These are phyloP conservation scores for Glyphotaelius pellucidus DNA, from an alignment of 2,888 invertebrate species.

Conservation along the genomic window DNA sequence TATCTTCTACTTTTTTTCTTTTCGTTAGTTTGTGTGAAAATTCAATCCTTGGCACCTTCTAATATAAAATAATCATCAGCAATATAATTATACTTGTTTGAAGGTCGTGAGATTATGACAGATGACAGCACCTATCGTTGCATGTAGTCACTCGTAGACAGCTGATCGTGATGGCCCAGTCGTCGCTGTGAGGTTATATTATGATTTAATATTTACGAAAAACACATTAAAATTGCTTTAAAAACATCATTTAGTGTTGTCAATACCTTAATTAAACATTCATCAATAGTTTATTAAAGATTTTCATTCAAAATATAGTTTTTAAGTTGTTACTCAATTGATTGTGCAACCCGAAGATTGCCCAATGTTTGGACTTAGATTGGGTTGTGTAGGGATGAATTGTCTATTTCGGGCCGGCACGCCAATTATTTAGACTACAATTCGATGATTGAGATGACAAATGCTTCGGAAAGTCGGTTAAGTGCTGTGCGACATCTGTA, in stretches of 20 bases:
- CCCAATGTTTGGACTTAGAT: constrained; percentile 54
- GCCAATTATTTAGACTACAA: constrained; percentile 60
- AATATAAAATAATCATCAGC: not conserved
- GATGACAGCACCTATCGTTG: not conserved
- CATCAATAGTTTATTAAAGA: constrained; percentile 13
- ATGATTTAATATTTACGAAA: constrained; percentile 57
- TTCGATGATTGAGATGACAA: not conserved
- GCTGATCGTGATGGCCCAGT: constrained; percentile 59
- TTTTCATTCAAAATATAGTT: constrained; percentile 10
- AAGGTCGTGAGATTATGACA: not conserved
- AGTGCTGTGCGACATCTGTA: constrained; percentile 5
- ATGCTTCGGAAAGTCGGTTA: not conserved
- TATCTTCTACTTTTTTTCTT: not conserved
- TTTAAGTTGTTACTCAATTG: constrained; percentile 54
- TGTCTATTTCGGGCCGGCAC: constrained; percentile 55
- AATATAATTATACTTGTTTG: not conserved
- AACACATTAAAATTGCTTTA: not conserved
- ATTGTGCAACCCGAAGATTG: constrained; percentile 65
- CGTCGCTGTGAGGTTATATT: constrained; percentile 62
- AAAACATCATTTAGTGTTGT: not conserved
- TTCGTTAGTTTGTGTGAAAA: not conserved
- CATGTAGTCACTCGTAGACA: constrained; percentile 46
- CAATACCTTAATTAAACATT: constrained; percentile 1
- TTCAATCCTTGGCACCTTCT: not conserved
- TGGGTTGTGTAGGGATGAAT: constrained; percentile 29